These are phyloP conservation scores for Protobothrops flavoviridis DNA, from an alignment of 2,113 vertebrate species.

Conservation along the genomic window DNA sequence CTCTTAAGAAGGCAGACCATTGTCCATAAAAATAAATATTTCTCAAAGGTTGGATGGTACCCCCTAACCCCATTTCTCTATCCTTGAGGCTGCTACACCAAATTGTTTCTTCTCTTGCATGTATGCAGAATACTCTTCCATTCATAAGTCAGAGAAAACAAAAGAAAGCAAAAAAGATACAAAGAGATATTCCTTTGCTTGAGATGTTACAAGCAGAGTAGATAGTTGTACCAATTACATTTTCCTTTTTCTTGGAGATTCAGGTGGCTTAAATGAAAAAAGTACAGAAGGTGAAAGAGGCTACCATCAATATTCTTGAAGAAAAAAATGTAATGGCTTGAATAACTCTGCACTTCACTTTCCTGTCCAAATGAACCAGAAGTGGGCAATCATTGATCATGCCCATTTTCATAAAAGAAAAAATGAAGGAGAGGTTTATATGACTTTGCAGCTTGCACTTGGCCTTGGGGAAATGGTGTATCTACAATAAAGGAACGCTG, in stretches of 20 bases:
- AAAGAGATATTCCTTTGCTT: background rate
- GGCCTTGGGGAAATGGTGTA: background rate
- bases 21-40: background rate
- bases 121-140: background rate
- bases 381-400: background rate
- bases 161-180: background rate
- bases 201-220: background rate
- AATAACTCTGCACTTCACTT: background rate
- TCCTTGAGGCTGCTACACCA: background rate
- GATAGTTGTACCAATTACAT: background rate
- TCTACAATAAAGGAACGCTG: background rate
- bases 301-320: background rate
- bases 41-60: background rate
- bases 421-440: background rate
- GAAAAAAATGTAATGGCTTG: background rate
- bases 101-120: background rate
- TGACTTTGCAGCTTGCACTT: background rate
- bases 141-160: background rate
- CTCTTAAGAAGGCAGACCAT: background rate
- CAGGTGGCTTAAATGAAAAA: background rate
- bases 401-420: too few species aligned
- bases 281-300: background rate
- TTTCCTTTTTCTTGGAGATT: background rate
- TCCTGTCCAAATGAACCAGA: background rate
- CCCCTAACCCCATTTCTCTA: background rate